phyloP scores from a whole-genome alignment of 2,113 vertebrate genomes.

The Sturnus vulgaris region DNA sequence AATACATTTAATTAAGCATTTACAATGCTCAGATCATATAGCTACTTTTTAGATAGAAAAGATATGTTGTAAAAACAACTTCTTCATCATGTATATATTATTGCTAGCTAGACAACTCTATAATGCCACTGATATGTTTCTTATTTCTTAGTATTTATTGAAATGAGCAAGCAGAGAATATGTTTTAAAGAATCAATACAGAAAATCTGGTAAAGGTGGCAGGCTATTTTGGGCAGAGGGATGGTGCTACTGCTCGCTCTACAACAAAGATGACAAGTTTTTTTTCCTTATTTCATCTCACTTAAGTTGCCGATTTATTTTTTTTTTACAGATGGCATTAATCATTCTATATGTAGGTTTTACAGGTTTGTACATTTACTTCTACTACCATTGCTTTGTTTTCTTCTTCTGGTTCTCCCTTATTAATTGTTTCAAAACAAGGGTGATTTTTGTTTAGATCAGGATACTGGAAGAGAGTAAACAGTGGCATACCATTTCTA shows the following conservation, averaged over 20 bases:
- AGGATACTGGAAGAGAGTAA: neutral
- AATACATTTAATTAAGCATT: neutral
- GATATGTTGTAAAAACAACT: neutral
- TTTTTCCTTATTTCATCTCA: neutral
- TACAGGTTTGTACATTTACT: neutral
- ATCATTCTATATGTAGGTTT: neutral
- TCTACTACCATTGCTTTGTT: neutral
- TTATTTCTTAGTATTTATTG: neutral
- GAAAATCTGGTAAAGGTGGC: neutral
- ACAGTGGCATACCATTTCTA: neutral
- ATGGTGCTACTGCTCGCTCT: neutral
- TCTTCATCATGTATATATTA: neutral
- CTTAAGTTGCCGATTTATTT: neutral
- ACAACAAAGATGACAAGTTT: neutral
- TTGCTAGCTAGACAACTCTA: neutral
- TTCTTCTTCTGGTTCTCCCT: neutral
- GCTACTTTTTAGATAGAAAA: neutral
- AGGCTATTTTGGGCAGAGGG: neutral
- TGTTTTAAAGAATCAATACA: neutral
- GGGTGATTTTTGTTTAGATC: neutral
- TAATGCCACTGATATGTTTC: neutral
- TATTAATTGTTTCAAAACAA: neutral
- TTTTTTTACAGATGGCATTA: neutral
- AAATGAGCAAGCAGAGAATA: neutral
- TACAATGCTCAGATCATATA: neutral